A percentile compares a stretch with the other conserved stretches of the same genome.
phyloP scores from a whole-genome alignment of 2,888 invertebrate genomes.

The Cheilosia scutellata region DNA sequence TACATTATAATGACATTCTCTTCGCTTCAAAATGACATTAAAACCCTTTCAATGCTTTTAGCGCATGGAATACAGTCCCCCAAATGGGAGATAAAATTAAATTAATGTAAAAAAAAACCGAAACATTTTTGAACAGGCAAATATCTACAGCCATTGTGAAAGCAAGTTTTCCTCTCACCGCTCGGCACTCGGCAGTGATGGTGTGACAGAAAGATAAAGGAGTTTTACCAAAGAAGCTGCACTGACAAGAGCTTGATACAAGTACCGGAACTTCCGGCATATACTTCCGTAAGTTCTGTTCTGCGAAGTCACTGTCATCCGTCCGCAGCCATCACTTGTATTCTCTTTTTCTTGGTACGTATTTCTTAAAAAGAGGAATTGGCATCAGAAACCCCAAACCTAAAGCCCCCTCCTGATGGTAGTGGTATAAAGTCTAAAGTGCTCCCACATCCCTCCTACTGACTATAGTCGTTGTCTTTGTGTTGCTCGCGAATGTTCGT shows the following conservation, averaged over 20 bases:
- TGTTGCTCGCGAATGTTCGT: conserved; percentile 43
- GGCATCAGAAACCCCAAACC: conserved; percentile 19
- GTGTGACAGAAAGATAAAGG: conserved; percentile 71
- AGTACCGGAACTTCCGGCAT: conserved; percentile 83
- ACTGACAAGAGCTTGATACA: conserved; percentile 82
- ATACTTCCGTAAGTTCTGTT: conserved; percentile 78
- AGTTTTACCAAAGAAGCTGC: conserved; percentile 54
- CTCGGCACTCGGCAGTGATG: conserved; percentile 26
- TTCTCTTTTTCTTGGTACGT: conserved; percentile 17
- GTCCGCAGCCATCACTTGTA: conserved; percentile 20
- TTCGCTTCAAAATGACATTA: conserved; percentile 55
- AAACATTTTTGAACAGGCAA: conserved; percentile 4
- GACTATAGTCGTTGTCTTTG: conserved; percentile 13
- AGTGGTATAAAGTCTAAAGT: background rate
- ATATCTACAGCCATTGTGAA: conserved; percentile 31
- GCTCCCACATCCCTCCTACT: background rate
- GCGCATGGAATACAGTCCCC: conserved; percentile 39
- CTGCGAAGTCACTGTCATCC: conserved; percentile 60
- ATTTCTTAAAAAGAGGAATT: conserved; percentile 36
- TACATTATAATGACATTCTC: conserved; percentile 41
- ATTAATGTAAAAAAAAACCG: conserved; percentile 53
- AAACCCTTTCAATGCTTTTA: conserved; percentile 70
- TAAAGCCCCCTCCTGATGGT: conserved; percentile 2
- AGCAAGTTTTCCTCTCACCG: conserved; percentile 43
- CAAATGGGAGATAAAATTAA: conserved; percentile 65